A percentile compares a stretch with the other conserved stretches of the same genome.
Conservation (phyloP, 2,888 invertebrate genomes). For the Trilocha varians region DNA sequence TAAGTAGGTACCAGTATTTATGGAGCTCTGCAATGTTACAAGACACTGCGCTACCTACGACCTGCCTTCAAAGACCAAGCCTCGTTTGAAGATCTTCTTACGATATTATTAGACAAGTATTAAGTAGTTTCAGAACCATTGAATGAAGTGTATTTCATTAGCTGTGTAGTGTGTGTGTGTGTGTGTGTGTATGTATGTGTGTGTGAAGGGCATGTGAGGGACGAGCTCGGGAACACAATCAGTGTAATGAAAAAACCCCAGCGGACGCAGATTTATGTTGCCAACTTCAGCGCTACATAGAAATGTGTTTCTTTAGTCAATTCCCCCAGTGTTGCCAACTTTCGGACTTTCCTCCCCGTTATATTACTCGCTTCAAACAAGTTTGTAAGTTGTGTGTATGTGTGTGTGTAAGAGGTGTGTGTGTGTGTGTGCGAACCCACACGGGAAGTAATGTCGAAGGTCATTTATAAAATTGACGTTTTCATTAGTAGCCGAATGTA, state of each 20-base stretch:
- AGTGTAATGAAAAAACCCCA: slow-evolving; percentile 26
- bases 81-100: no score
- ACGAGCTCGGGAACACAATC: slow-evolving; percentile 21
- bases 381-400: neutral
- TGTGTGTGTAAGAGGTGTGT: no score
- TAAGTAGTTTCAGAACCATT: no score
- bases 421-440: neutral
- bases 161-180: neutral
- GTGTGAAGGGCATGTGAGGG: neutral
- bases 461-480: neutral
- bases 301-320: neutral
- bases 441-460: neutral
- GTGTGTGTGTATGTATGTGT: neutral
- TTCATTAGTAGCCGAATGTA: no score
- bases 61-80: no score
- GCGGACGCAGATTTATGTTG: slow-evolving; percentile 14
- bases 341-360: slow-evolving; percentile 5
- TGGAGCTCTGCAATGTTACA: no score
- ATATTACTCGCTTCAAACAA: neutral
- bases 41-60: no score
- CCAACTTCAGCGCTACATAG: neutral
- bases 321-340: slow-evolving; percentile 7
- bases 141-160: no score
- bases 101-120: no score
- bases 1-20: no score